These are phyloP conservation scores for Microtus richardsoni DNA, from an alignment of 2,113 vertebrate genomes.

Conservation along the genomic window DNA sequence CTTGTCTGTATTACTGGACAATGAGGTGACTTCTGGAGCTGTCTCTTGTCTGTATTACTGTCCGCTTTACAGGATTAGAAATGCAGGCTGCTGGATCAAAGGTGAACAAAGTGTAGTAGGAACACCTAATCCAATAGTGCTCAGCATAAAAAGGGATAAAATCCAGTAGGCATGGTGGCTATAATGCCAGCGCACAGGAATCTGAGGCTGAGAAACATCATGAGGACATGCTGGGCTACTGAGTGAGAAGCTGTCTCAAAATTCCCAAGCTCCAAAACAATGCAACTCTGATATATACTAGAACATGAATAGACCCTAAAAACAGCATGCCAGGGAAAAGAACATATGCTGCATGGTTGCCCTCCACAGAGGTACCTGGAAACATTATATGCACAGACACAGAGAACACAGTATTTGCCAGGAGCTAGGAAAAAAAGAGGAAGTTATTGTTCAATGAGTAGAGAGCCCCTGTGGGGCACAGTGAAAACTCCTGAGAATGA, in stretches of 20 bases:
- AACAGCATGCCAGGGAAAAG: neutral
- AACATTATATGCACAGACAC: neutral
- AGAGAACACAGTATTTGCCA: neutral
- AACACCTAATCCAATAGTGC: neutral
- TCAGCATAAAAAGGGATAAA: neutral
- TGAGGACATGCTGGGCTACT: neutral
- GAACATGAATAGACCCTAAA: neutral
- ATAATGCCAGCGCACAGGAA: neutral
- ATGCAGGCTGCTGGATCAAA: neutral
- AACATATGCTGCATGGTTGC: neutral
- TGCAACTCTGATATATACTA: neutral
- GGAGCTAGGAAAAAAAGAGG: neutral
- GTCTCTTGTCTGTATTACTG: neutral
- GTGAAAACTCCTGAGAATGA: neutral
- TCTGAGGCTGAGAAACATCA: neutral
- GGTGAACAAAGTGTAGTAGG: neutral
- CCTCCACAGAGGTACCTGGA: neutral
- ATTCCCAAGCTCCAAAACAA: neutral
- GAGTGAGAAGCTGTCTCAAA: neutral
- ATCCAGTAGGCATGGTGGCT: neutral
- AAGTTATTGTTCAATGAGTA: neutral
- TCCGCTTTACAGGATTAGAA: neutral
- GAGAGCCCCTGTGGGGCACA: neutral
- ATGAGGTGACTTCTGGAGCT: neutral
- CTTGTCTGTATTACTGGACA: too few relatives aligned